These are phyloP conservation scores for Leucoraja erinaceus DNA, from an alignment of 2,113 vertebrate genomes.

Conservation along the genomic window DNA sequence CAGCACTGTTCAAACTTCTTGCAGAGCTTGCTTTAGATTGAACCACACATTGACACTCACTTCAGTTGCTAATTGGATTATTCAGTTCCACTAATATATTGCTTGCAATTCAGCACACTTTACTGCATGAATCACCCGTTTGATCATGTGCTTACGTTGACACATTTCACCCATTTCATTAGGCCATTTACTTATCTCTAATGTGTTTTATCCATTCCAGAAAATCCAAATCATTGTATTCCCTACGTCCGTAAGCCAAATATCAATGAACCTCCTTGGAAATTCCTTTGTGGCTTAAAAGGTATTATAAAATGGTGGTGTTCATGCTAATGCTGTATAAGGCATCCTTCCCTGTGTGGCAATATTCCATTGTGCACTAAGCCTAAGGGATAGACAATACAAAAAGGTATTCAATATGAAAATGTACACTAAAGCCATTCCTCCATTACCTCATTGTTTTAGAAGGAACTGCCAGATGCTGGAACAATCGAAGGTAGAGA, in stretches of 20 bases:
- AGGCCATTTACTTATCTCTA: neutral
- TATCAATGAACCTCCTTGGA: neutral
- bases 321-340: too few relatives aligned
- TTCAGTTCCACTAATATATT: neutral
- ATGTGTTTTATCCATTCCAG: neutral
- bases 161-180: neutral
- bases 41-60: neutral
- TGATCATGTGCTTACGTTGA: constrained; percentile 1
- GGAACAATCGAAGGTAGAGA: too few relatives aligned
- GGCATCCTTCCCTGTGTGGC: too few relatives aligned
- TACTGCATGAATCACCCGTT: neutral
- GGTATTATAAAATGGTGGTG: too few relatives aligned
- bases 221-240: neutral
- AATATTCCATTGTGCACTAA: too few relatives aligned
- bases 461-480: too few relatives aligned
- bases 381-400: too few relatives aligned
- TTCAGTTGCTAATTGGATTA: neutral
- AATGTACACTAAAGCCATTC: too few relatives aligned
- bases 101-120: neutral
- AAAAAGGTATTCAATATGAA: too few relatives aligned
- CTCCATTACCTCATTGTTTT: too few relatives aligned
- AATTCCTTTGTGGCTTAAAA: neutral
- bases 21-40: neutral
- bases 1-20: neutral
- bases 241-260: neutral